Evolutionary conservation across 92 coral and sea anemone species (phyloP), one percentile per base, ranked within the genome.

Genomic region (Blastomussa wellsi): DNA sequence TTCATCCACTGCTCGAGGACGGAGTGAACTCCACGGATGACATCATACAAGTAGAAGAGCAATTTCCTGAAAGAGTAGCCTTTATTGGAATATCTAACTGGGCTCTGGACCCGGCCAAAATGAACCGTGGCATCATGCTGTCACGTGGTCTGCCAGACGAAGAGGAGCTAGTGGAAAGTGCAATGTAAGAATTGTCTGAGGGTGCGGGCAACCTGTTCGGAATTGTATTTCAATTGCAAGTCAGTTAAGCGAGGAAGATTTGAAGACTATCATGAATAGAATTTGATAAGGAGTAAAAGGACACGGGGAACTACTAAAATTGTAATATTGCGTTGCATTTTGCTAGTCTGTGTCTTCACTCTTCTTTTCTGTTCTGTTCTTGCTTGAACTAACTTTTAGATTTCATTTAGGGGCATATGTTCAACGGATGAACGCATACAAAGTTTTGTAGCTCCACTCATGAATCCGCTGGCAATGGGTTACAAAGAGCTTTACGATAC

Each of bases 81-180:
- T 94, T 94, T 72, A 92, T 94, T 68, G 98, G 98, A 24, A 87
- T 94, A 35, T 94, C 98, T 4, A 94, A 94, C 89, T 94, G 98
- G 98, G 96, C 94, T 12, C 90, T 93, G 26, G 98, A 94, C 71
- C 95, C 98, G 19, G 98, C 95, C 26, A 92, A 93, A 73, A 93
- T 91, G 94, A 91, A 91, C 84, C 94, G 97, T n/a, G 94, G 93
- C 22, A 86, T 91, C 68, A 88, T 92, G 98, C 74, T 94, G 62
- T 91, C 94, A 68, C 94, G 97, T 73, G 92, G 87, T 37, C 91
- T 81, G 7, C 97, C 97, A 36, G 86, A 86, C 59, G 42, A 69
- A 19, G 51, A 83, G 55, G 97, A 93, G 42, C 88, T 93, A 47
- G 80, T 68, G 62, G 95, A 91, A 26, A 93, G 95, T 73, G 97